A percentile compares a stretch with the other conserved stretches of the same genome.
These are phyloP conservation scores for Gadus macrocephalus DNA, from an alignment of 2,113 vertebrate genomes.

Conservation along the genomic window DNA sequence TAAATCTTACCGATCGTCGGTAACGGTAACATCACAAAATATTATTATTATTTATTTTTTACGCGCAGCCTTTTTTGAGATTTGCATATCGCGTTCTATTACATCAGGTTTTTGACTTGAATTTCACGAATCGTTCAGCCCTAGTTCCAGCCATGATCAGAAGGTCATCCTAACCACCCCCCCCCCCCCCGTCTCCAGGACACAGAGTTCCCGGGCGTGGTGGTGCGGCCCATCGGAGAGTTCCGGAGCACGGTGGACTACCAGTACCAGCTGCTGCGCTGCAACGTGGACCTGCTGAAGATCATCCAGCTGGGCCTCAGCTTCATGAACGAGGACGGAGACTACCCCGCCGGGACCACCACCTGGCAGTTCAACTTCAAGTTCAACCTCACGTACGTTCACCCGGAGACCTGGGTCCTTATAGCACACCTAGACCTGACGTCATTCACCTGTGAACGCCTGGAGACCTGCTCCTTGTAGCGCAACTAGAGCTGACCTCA, in stretches of 20 bases:
- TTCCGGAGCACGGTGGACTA: conserved; percentile 98
- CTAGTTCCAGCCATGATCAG: background rate
- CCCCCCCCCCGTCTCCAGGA: conserved; percentile 70
- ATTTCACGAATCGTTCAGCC: too few relatives aligned
- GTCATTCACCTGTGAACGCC: too few relatives aligned
- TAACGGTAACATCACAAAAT: too few relatives aligned
- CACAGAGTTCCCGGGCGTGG: conserved; percentile 96
- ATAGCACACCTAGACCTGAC: background rate
- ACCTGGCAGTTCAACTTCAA: conserved; percentile 99
- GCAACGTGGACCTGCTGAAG: conserved; percentile 95
- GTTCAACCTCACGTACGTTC: conserved; percentile 93
- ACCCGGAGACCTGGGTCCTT: background rate
- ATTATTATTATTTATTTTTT: too few relatives aligned
- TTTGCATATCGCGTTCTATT: too few relatives aligned
- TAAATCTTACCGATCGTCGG: too few relatives aligned
- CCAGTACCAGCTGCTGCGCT: conserved; percentile 94
- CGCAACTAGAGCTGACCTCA: too few relatives aligned
- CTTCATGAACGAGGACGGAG: conserved; percentile 95
- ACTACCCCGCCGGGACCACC: conserved; percentile 89
- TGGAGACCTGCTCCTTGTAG: too few relatives aligned
- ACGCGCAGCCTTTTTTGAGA: too few relatives aligned
- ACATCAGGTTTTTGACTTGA: too few relatives aligned
- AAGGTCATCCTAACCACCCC: background rate
- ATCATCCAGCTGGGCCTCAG: conserved; percentile 97
- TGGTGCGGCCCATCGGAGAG: conserved; percentile 93